These are phyloP conservation scores for Epizoanthus fatuus DNA, from an alignment of 92 coral and sea anemone genomes.

Conservation along the genomic window DNA sequence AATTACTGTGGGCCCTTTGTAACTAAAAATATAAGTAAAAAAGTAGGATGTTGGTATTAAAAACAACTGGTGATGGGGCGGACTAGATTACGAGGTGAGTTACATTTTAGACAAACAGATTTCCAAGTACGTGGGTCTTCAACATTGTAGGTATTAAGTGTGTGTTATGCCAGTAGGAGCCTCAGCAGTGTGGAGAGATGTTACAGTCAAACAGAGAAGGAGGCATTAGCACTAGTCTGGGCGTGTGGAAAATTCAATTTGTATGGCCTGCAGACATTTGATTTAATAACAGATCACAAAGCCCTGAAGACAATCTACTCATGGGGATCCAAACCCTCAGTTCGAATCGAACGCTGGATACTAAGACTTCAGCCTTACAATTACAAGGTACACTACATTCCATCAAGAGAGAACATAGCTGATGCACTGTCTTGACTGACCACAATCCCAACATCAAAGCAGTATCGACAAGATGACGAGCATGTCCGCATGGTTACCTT, in stretches of 20 bases:
- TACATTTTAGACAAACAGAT: too few species aligned
- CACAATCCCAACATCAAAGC: neutral
- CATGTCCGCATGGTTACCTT: constrained; percentile 50
- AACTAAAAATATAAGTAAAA: too few species aligned
- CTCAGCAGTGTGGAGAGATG: constrained; percentile 29
- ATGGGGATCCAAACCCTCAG: constrained; percentile 53
- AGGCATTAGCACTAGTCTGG: constrained; percentile 32
- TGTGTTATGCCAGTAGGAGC: neutral
- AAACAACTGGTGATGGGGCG: too few species aligned
- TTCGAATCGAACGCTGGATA: constrained; percentile 62
- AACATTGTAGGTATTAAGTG: too few species aligned
- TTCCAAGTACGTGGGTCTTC: too few species aligned
- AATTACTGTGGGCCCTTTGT: too few species aligned
- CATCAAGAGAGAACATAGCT: constrained; percentile 50
- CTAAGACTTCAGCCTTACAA: constrained; percentile 55
- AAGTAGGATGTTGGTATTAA: too few species aligned
- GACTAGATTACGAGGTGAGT: too few species aligned
- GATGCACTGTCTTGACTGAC: constrained; percentile 30
- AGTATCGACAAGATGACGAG: constrained; percentile 38
- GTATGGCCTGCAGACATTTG: constrained; percentile 57
- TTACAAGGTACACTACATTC: constrained; percentile 48
- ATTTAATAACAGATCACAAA: constrained; percentile 67
- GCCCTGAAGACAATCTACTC: constrained; percentile 55
- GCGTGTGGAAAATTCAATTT: neutral
- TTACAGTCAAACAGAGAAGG: constrained; percentile 60